phyloP scores from a whole-genome alignment of 2,113 vertebrate genomes.

The Rhegmatorhina hoffmannsi region DNA sequence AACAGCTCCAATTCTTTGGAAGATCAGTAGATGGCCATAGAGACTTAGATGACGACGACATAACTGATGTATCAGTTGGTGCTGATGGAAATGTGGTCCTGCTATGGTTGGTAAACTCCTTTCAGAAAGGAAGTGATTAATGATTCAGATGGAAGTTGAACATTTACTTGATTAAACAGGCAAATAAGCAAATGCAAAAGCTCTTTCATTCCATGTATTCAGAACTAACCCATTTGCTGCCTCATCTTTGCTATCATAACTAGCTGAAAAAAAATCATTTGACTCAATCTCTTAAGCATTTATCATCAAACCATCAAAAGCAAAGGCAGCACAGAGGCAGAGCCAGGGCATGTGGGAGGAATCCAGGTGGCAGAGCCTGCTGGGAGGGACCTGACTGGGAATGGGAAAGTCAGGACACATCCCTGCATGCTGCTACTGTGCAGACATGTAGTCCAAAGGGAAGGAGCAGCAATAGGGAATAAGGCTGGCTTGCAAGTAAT shows the following conservation, averaged over 20 bases:
- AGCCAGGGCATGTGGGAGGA: background rate
- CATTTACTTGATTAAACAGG: background rate
- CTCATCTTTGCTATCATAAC: background rate
- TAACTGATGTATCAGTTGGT: conserved; percentile 88
- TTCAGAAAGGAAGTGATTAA: background rate
- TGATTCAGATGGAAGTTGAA: background rate
- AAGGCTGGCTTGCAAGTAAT: background rate
- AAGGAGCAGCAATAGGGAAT: background rate
- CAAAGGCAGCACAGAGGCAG: background rate
- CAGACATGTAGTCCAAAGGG: background rate
- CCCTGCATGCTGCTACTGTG: background rate
- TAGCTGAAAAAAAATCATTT: background rate
- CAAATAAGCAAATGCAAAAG: background rate
- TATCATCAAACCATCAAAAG: background rate
- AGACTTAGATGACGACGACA: conserved; percentile 86
- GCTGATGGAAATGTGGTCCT: conserved; percentile 88
- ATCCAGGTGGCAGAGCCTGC: background rate
- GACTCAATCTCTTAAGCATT: background rate
- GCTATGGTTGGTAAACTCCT: conserved; percentile 83
- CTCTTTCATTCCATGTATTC: background rate
- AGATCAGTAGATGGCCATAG: conserved; percentile 84
- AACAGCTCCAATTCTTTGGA: conserved; percentile 86
- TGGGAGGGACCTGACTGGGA: background rate
- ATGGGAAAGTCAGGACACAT: background rate
- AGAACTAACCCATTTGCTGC: background rate